Base-by-base conservation (phyloP, 2,113 vertebrate species). In the Polyodon spathula region DNA sequence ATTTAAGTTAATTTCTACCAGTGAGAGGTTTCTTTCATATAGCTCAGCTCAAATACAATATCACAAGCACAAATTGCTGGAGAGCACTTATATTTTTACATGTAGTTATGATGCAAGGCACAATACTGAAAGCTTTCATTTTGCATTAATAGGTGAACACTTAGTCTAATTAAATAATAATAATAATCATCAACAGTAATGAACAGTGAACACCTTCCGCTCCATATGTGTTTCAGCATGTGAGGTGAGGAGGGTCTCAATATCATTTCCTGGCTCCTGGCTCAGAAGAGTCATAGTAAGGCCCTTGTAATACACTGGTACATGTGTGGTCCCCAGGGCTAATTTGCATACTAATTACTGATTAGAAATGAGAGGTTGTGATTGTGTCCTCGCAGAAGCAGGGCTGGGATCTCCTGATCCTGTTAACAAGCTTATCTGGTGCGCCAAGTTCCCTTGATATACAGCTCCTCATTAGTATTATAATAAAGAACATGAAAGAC, bases 281-380 rank as follows among this genome's bases (percentile, higher is more conserved):
- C 79, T 70, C 61, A 74, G 65, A 74, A 71, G 66, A 70, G 71
- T 66, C 89, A 92, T 94, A 96, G 95, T 96, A 93, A 96, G 92
- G 87, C 90, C 86, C 90, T 93, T 94, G 90, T 96, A 95, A 96
- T 94, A 96, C 93, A 95, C 91, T 95, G 84, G 90, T 94, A 92
- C 89, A 90, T 89, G 92, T 94, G 93, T 93, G 92, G 91, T 96
- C 93, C 89, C 82, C 68, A 84, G 89, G 90, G 90, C 90, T 96
- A 91, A 96, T 96, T 96, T 95, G 91, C 93, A 96, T 96, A 95
- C 91, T 96, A 96, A 96, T 96, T 96, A 95, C 93, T 90, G 90
- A 90, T 93, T 93, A 92, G 91, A 93, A 96, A 96, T 94, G 91
- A 91, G 91, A 85, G 87, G 84, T 78, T 80, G 82, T 76, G 83